These are phyloP conservation scores for Phoxinus dragarum DNA, from an alignment of 2,797 vertebrate genomes.

Conservation along the genomic window DNA sequence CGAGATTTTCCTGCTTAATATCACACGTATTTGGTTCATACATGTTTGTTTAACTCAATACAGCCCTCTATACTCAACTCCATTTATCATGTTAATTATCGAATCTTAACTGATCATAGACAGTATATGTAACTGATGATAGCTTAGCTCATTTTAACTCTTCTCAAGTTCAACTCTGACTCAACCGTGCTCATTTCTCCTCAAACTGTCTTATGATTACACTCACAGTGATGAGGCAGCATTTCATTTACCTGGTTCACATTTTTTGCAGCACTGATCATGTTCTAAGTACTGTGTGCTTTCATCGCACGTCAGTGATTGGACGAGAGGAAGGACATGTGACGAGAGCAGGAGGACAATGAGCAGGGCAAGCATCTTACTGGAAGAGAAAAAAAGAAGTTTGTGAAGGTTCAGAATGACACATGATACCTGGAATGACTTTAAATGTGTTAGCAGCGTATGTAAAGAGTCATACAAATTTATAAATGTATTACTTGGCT, in stretches of 20 bases:
- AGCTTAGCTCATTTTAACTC: not conserved
- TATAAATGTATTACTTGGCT: not conserved
- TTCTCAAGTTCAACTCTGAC: not conserved
- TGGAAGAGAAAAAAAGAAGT: constrained; percentile 15
- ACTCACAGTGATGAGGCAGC: not conserved
- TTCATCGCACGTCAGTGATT: constrained; percentile 49
- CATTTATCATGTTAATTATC: no score
- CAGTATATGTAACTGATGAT: not conserved
- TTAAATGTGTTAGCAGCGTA: not conserved
- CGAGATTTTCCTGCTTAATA: not conserved
- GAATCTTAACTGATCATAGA: not conserved
- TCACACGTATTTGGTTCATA: not conserved
- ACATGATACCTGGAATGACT: constrained; percentile 15
- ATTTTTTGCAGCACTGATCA: constrained; percentile 71
- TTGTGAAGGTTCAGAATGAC: not conserved
- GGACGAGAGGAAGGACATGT: constrained; percentile 26
- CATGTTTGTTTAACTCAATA: not conserved
- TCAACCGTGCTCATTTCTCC: not conserved
- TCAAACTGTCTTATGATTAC: not conserved
- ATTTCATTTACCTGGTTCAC: constrained; percentile 71
- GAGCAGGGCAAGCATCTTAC: constrained; percentile 67
- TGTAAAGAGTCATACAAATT: not conserved
- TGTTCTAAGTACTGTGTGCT: not conserved
- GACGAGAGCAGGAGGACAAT: constrained; percentile 52
- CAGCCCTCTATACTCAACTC: not conserved